Base-by-base conservation (phyloP, 2,113 vertebrate species). In the Rhinichthys klamathensis region DNA sequence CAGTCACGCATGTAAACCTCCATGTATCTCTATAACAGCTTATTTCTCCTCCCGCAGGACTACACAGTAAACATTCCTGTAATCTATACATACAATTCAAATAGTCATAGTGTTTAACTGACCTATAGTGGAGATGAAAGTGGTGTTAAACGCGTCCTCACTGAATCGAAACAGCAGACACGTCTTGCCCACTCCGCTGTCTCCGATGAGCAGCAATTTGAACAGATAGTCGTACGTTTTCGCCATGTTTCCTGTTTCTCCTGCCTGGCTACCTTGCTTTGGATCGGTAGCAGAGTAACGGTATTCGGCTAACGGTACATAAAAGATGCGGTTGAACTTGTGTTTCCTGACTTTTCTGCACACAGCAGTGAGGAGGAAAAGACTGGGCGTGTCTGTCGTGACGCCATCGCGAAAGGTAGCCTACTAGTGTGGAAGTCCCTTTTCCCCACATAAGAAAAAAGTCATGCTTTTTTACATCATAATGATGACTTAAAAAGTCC, bases 71-170 rank as follows among this genome's bases (percentile, higher is more conserved):
- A 27, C 78, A 44, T 63, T 3, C n/a, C 18, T 10, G 80, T 25
- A 25, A 18, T 9, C 32, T 56, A 38, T 56, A 51, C 7, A 32
- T 2, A 38, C 8, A n/a, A 82, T 7, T 10, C 80, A 18, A 80
- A 25, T 4, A 60, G 21, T 41, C 8, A 16, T 15, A 16, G 21
- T 23, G 63, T 41, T 63, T 21, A 67, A 89, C 93, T 92, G 88
- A 94, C 95, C 95, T 92, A 96, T 96, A 86, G 95, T 96, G 88
- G 96, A 96, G 90, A 95, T 95, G 91, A 95, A 95, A 91, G 94
- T 95, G 92, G 94, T 95, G 21, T 95, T 95, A 90, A 95, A 95
- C 84, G 94, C 94, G 91, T 95, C 94, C 88, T 96, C 95, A 90
- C 94, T 95, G 93, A 96, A 96, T 83, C 94, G 93, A 93, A 95